Base-by-base conservation (phyloP, 2,888 invertebrate genomes). In the Callosobruchus maculatus region DNA sequence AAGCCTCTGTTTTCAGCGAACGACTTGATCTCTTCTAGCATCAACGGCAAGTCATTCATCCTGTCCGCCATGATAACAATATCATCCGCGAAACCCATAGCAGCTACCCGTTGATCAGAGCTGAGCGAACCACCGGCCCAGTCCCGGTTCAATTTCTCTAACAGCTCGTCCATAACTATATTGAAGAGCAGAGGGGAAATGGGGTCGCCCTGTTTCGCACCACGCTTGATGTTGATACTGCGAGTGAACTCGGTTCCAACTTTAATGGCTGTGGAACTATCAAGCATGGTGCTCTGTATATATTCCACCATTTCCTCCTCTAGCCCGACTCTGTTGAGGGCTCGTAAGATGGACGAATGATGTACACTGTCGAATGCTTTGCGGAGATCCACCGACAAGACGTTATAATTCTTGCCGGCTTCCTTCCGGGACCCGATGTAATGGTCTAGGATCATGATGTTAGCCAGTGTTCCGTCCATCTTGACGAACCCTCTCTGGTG, bases 171-270 rank as follows among this genome's bases (percentile, higher is more conserved):
- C 20, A 83, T 70, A 0, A 83, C 79, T 0, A 82, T 21, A 31
- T 82, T 82, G 49, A 84, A 82, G 0, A 81, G 74, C 0, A 81
- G 0, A 0, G 82, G 81, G 20, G 85, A 84, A 18, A 87, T 76
- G 0, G 86, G 86, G 75, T 87, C 86, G 0, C 87, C 87, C 78
- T 88, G 88, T 20, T 84, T 82, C 2, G 87, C 87, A 0, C 86
- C 86, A 26, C 84, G 80, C 0, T 21, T 71, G 4, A 82, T 76
- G 0, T 2, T 67, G 9, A 83, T 78, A 5, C 71, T 67, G 20
- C 67, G 49, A 0, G 67, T 71, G 0, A 13, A 22, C 3, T 68
- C 22, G 2, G 2, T n/a, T 0, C 77, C 77, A 7, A 73, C 76
- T 21, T 73, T 75, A 72, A 78, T 75, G 31, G 68, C 69, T 2